A percentile compares a stretch with the other conserved stretches of the same genome.
phyloP scores from a whole-genome alignment of 2,113 vertebrate genomes.

The Taurulus bubalis region DNA sequence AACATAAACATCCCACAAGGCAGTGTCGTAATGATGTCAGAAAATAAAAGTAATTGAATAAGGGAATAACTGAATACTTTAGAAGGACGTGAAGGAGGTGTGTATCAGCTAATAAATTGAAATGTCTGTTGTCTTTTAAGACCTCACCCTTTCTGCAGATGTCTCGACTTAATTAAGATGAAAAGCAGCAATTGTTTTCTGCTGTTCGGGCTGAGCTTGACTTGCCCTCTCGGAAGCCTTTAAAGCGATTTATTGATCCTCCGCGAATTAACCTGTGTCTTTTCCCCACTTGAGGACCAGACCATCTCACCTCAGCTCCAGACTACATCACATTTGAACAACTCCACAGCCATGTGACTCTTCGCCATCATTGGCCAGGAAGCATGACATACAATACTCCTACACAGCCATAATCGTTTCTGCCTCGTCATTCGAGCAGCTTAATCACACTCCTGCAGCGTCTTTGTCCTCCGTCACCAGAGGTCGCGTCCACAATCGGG shows the following conservation, averaged over 20 bases:
- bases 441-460: conserved; percentile 19
- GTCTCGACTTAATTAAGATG: not conserved
- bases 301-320: conserved; percentile 35
- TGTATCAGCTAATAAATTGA: not conserved
- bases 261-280: not conserved
- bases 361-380: conserved; percentile 8
- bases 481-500: not conserved
- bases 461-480: conserved; percentile 8
- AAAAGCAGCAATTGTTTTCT: not conserved
- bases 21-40: too few relatives aligned
- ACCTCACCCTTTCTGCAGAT: not conserved
- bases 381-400: not conserved
- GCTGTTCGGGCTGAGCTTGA: not conserved
- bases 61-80: not conserved
- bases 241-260: not conserved
- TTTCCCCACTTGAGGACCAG: not conserved
- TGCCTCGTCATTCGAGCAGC: conserved; percentile 23
- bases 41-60: not conserved
- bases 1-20: too few relatives aligned
- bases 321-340: conserved; percentile 34
- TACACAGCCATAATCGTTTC: not conserved
- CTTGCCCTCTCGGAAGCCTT: not conserved
- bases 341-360: not conserved
- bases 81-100: not conserved
- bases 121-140: not conserved